Evolutionary conservation across 2,113 vertebrate species (phyloP), one percentile per base, ranked within the genome.

Genomic region (Polypterus bichir): DNA sequence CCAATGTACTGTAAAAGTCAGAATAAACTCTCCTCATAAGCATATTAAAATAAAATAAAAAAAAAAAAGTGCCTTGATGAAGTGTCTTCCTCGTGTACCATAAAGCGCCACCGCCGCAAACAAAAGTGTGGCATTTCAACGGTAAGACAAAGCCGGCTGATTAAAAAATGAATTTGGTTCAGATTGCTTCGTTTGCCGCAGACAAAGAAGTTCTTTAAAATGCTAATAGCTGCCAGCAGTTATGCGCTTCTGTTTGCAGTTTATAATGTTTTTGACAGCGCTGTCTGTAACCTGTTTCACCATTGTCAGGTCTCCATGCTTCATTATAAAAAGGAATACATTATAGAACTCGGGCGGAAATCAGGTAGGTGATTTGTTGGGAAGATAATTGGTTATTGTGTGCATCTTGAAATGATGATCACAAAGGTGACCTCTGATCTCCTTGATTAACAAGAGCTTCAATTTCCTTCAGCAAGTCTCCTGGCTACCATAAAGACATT

Each of bases 361-460:
- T 60, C 54, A 68, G 76, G 61, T 67, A 64, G 65, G 65, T 68
- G 74, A 80, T 82, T 77, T 78, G 71, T 77, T 3, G 45, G 48
- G 69, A 66, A 73, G 76, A 77, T 77, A 73, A 72, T 79, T 81
- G 79, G 74, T 79, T 79, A 74, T 73, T 75, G 73, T 73, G 53
- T 62, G 57, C 70, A 68, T 68, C 75, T 65, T 69, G 74, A 72
- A 75, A 69, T 74, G 68, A 74, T 79, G 70, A 79, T 77, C 69
- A 68, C 67, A 59, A 74, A 73, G 73, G 72, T 77, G 77, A 79
- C 76, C 80, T 69, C 6, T 72, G 70, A 77, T 78, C 75, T 74
- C 65, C 49, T 63, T 77, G 69, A 77, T 77, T 74, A 76, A 72
- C 66, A 74, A 74, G 72, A 66, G 70, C 67, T 54, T 62, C 59